These are phyloP conservation scores for Akabosia matsudoensis DNA, from an alignment of 1,140 invertebrate genomes.

Conservation along the genomic window DNA sequence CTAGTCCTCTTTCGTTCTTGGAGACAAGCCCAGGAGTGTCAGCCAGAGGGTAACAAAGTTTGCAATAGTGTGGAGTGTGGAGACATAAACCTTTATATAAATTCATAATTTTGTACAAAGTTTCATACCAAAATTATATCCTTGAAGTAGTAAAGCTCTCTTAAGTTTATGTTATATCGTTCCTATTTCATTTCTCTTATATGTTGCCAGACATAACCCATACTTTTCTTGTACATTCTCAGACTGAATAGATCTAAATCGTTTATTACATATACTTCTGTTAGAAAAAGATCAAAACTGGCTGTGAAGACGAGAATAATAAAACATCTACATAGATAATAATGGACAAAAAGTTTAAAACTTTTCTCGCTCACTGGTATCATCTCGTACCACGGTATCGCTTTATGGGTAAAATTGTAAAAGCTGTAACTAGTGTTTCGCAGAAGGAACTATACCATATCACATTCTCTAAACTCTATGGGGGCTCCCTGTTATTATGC, in stretches of 20 bases:
- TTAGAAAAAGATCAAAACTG: not conserved
- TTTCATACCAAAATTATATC: not conserved
- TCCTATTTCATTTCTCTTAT: too few relatives aligned
- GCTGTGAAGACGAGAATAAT: not conserved
- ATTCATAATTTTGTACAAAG: not conserved
- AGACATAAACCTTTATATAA: not conserved
- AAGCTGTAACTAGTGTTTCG: not conserved
- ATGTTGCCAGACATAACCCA: too few relatives aligned
- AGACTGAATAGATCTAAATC: not conserved
- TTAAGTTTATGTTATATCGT: too few relatives aligned
- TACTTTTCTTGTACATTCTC: too few relatives aligned
- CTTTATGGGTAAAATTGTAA: not conserved
- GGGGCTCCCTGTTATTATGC: constrained; percentile 8
- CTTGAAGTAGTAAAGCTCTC: too few relatives aligned
- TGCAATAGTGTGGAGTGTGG: constrained; percentile 2
- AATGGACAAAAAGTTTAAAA: constrained; percentile 7
- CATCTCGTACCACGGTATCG: not conserved
- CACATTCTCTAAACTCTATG: constrained; percentile 1
- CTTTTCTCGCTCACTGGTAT: not conserved
- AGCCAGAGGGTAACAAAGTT: constrained; percentile 21
- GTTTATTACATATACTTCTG: not conserved
- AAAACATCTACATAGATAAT: not conserved
- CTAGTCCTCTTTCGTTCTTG: not conserved
- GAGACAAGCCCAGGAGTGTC: constrained; percentile 6
- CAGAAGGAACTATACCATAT: not conserved